Conservation (phyloP, 64 coral and sea anemone species). For the Astreopora myriophthalma region DNA sequence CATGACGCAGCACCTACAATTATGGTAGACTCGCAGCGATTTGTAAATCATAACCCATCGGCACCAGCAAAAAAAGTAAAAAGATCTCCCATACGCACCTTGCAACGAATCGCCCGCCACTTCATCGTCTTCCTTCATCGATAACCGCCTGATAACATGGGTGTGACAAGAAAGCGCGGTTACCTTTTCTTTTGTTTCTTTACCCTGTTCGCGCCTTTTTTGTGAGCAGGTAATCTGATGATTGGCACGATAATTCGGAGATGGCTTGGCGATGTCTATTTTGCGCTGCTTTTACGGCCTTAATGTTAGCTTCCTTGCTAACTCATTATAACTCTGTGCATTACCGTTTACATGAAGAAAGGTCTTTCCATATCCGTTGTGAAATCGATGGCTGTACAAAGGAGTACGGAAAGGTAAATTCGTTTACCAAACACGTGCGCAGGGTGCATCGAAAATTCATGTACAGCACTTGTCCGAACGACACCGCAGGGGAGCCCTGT, state of each 20-base stretch:
- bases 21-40: background rate
- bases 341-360: background rate
- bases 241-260: background rate
- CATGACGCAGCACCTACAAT: background rate
- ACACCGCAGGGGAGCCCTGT: background rate
- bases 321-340: conserved; percentile 30
- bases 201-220: background rate
- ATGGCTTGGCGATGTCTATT: conserved; percentile 33
- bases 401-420: background rate
- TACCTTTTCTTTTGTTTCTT: background rate
- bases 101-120: background rate
- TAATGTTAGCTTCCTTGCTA: background rate
- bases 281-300: background rate
- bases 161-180: background rate
- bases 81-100: background rate
- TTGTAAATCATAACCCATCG: background rate
- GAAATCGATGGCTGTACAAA: background rate
- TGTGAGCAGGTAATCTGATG: background rate
- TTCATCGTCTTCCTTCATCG: background rate
- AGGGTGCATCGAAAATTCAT: background rate
- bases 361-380: background rate
- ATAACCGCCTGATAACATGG: background rate
- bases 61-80: background rate
- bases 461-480: background rate
- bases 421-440: conserved; percentile 12